These are phyloP conservation scores for Todiramphus saurophagus DNA, from an alignment of 2,113 vertebrate species.

Conservation along the genomic window DNA sequence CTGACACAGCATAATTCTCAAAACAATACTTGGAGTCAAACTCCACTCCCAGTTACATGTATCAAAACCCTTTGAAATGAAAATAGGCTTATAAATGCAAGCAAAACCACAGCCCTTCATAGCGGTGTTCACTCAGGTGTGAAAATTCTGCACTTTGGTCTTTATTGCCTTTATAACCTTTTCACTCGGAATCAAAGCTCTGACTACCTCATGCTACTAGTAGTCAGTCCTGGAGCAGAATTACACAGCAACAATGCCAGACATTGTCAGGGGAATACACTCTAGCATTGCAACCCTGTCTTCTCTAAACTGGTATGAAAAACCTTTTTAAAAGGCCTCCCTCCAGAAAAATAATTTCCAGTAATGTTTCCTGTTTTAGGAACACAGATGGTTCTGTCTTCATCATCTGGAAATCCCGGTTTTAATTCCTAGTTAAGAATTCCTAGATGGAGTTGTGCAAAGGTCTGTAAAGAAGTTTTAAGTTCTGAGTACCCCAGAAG, in stretches of 20 bases:
- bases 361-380: neutral
- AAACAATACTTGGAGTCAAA: neutral
- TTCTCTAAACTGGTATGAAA: neutral
- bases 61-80: neutral
- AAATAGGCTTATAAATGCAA: neutral
- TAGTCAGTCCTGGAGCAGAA: neutral
- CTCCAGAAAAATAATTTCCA: neutral
- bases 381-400: neutral
- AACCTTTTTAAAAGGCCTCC: neutral
- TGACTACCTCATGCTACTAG: neutral
- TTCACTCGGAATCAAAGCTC: neutral
- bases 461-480: neutral
- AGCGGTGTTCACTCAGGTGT: neutral
- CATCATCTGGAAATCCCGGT: neutral
- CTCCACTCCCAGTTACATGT: neutral
- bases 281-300: neutral
- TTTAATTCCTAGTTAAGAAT: neutral
- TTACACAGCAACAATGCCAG: neutral
- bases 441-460: neutral
- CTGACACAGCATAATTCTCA: neutral
- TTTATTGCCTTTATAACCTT: slow-evolving; percentile 8
- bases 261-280: neutral
- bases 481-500: neutral
- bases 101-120: neutral
- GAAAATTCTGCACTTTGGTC: neutral